Base-by-base conservation (phyloP, 2,888 invertebrate genomes). In the Drosophila percnosoma region DNA sequence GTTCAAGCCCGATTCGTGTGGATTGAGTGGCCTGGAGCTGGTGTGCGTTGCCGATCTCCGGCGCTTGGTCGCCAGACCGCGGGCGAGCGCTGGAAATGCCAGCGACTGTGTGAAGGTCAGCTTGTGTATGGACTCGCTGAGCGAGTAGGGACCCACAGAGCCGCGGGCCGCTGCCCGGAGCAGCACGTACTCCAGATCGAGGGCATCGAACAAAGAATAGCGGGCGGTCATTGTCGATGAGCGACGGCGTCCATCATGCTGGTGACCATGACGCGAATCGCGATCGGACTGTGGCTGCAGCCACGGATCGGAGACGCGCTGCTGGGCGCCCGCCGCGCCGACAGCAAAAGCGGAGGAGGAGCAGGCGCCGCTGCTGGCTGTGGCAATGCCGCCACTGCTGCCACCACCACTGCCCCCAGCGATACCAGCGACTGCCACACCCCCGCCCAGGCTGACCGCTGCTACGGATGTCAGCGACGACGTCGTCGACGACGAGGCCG, bases 41-140 rank as follows among this genome's bases (percentile, higher is more conserved):
- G 93, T 93, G 80, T 94, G 94, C 69, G 94, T 94, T 21, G 94
- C 92, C 21, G 95, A 94, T 61, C 94, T 92, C 49, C 94, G 93
- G 53, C 95, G 93, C 86, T 96, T 96, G 38, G 94, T 94, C 15
- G 96, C 95, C 52, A 96, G 90, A 2, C 96, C 96, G 21, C 96
- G 94, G 0, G 96, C 96, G 67, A 96, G 90, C 0, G 96, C 96
- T 1, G 96, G 96, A 90, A 96, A 96, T 0, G 96, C 96, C 71
- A 96, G 92, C 82, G 95, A 96, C 92, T 96, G 96, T 15, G 96
- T 96, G 90, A 96, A 96, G 52, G 96, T 96, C 83, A 96, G 92
- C 92, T 96, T 96, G 92, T 96, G 96, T 78, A 96, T 93, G 67
- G 96, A 96, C 91, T 96, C 96, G 75, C 95, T 95, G 11, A 96